These are phyloP conservation scores for Galaxias olidus DNA, from an alignment of 2,797 vertebrate species.

Conservation along the genomic window DNA sequence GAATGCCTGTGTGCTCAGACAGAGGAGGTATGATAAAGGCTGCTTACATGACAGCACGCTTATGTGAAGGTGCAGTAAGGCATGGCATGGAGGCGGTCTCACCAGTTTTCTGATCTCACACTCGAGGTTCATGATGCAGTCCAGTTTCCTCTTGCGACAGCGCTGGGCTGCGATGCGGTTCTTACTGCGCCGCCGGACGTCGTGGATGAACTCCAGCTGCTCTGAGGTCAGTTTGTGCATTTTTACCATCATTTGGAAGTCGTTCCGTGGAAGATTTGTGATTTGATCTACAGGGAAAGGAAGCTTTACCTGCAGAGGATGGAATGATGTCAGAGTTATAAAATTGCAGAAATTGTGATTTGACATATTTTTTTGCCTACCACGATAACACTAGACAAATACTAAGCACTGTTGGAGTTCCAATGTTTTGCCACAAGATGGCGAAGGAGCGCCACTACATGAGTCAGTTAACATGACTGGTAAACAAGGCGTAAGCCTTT, in stretches of 20 bases:
- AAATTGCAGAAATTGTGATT: background rate
- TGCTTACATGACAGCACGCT: background rate
- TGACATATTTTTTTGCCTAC: too few relatives aligned
- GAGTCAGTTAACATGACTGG: background rate
- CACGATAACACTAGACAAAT: too few relatives aligned
- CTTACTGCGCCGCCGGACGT: slow-evolving; percentile 93
- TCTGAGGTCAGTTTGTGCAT: slow-evolving; percentile 99
- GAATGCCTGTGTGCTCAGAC: background rate
- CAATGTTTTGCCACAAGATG: slow-evolving; percentile 63
- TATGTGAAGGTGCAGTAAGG: background rate
- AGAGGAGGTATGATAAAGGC: too few relatives aligned
- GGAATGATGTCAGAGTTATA: background rate
- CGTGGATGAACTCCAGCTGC: slow-evolving; percentile 98
- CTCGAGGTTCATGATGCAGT: slow-evolving; percentile 98
- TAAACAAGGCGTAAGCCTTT: slow-evolving; percentile 13
- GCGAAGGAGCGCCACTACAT: slow-evolving; percentile 35
- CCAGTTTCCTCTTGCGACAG: slow-evolving; percentile 97
- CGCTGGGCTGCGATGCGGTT: slow-evolving; percentile 97
- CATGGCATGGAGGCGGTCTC: slow-evolving; percentile 49
- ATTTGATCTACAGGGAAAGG: slow-evolving; percentile 99
- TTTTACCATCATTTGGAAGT: slow-evolving; percentile 99
- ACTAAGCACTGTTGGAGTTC: background rate
- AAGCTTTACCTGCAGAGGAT: slow-evolving; percentile 90
- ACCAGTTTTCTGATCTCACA: slow-evolving; percentile 98
- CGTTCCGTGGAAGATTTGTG: slow-evolving; percentile 99